Base-by-base conservation (phyloP, 1,140 invertebrate species). In the Armadillidium nasatum region DNA sequence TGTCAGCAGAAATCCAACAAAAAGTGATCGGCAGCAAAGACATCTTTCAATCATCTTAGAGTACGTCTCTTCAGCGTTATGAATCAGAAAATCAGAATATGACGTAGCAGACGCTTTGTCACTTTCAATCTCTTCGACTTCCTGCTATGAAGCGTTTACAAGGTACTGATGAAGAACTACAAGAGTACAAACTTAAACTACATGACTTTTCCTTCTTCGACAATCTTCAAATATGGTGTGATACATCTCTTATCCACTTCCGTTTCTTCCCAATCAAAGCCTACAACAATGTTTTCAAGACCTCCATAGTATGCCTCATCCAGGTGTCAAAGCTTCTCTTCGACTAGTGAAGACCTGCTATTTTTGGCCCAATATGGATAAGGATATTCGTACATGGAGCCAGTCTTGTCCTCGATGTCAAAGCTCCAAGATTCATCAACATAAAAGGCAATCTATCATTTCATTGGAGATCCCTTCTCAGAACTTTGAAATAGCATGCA, bases 301-400 rank as follows among this genome's bases (percentile, higher is more conserved):
- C 6, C 33, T 33, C 33, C 33, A 33, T 33, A n/a, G 22, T 71
- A 23, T 43, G 43, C 43, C 4, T 11, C 13, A 15, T 71, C 13
- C 13, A 15, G 3, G 22, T 23, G 22, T 43, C 69, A 15, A 10
- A 15, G 69, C 69, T 43, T 15, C 69, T 15, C 11, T 15, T 15
- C 22, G 43, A 71, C 69, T 71, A 43, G 10, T 71, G 13, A 71
- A 71, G 43, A 71, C 22, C 3, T 7, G 3, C 22, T 71, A 71
- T 10, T 71, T 71, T 7, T 71, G 69, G 69, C 69, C 69, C 4
- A 43, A 71, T n/a, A 71, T 71, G 69, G 69, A 71, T 22, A 71
- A 71, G 7, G 21, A 71, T 71, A 15, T n/a, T n/a, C 22, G 69
- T 23, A 7, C 4, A 15, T 71, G 13, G 15, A 13, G 0, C 10